These are phyloP conservation scores for Euspilapteryx auroguttella DNA, from an alignment of 2,888 invertebrate genomes.

Conservation along the genomic window DNA sequence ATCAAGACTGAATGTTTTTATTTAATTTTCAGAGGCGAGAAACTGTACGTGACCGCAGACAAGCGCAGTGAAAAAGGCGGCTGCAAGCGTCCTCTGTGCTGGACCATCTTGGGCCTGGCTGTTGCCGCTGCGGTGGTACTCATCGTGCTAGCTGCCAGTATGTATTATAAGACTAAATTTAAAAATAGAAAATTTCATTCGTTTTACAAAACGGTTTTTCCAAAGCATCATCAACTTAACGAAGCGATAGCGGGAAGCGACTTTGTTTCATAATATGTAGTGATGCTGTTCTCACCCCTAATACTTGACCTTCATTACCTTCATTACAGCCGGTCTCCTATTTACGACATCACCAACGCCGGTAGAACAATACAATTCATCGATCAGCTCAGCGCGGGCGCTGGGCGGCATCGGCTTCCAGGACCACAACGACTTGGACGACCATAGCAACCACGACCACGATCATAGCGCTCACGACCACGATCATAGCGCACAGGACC, in stretches of 20 bases:
- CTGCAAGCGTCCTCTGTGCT: constrained; percentile 70
- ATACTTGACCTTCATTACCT: no score
- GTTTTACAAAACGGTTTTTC: no score
- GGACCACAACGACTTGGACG: constrained; percentile 8
- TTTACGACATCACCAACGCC: constrained; percentile 66
- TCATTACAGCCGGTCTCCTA: constrained; percentile 70
- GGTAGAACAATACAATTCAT: constrained; percentile 49
- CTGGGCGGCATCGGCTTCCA: constrained; percentile 45
- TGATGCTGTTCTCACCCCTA: no score
- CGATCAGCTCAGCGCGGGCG: constrained; percentile 62
- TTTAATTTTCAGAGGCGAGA: constrained; percentile 79
- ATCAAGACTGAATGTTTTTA: no score
- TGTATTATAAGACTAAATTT: constrained; percentile 35
- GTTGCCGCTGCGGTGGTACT: constrained; percentile 68
- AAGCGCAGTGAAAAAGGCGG: constrained; percentile 72
- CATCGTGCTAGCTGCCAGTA: constrained; percentile 75
- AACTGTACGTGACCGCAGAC: constrained; percentile 80
- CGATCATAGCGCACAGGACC: constrained; percentile 9
- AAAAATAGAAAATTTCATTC: no score
- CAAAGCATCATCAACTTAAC: no score
- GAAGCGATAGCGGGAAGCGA: no score
- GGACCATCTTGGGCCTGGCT: constrained; percentile 68
- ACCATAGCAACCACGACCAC: constrained; percentile 8
- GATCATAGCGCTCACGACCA: constrained; percentile 10
- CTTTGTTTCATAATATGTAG: no score